Evolutionary conservation across 2,113 vertebrate genomes (phyloP).

Genomic region (Clarias magur): DNA sequence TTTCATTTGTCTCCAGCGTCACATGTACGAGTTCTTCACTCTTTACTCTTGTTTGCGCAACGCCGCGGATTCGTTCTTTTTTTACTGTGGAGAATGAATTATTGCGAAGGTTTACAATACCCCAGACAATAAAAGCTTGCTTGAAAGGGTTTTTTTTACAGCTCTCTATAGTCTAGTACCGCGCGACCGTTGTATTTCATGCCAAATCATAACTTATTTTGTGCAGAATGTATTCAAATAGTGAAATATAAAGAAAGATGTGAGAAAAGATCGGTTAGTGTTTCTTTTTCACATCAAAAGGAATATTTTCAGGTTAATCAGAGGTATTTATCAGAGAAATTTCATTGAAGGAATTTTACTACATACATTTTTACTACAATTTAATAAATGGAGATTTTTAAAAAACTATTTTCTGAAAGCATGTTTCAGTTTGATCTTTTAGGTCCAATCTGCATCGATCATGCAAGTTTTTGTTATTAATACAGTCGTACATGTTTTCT

Average conservation of each 20-base stretch:
- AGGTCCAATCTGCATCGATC: neutral
- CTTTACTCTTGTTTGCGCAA: neutral
- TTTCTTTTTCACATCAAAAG: neutral
- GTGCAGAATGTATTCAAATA: neutral
- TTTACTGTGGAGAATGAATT: conserved; percentile 5
- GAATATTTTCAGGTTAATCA: neutral
- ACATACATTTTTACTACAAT: neutral
- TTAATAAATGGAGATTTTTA: no score
- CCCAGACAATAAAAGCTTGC: neutral
- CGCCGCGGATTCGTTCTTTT: neutral
- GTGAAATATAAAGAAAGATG: neutral
- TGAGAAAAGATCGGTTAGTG: neutral
- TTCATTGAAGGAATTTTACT: no score
- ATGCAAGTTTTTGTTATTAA: no score
- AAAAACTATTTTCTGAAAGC: neutral
- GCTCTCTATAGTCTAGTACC: neutral
- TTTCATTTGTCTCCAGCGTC: neutral
- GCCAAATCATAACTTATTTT: neutral
- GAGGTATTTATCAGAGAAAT: neutral
- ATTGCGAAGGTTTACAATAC: neutral
- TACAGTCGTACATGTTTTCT: neutral
- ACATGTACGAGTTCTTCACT: conserved; percentile 4
- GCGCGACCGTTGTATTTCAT: neutral
- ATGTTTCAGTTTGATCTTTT: neutral
- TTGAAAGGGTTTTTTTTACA: neutral